Percentiles rank a stretch among this genome's conserved stretches.
Evolutionary conservation across 2,888 invertebrate species (phyloP).

Genomic region (Andrena minutula): DNA sequence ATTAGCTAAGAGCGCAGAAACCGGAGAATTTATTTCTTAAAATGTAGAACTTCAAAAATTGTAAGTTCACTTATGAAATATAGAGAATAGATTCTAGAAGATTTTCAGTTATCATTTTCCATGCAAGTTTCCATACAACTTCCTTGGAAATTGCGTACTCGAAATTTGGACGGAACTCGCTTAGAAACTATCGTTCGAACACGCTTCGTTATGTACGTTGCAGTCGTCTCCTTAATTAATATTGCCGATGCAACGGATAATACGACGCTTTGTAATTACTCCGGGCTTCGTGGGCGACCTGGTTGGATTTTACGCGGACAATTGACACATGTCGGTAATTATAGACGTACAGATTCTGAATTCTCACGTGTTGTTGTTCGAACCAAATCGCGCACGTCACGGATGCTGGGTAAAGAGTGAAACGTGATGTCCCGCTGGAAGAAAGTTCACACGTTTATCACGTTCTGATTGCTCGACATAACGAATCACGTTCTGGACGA

Average conservation of each 20-base stretch:
- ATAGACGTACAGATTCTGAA: constrained; percentile 27
- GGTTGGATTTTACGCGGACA: constrained; percentile 2
- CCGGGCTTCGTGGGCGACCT: constrained; percentile 21
- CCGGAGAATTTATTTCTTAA: background rate
- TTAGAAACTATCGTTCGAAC: background rate
- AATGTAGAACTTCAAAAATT: background rate
- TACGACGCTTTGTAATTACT: constrained; percentile 10
- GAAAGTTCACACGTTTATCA: background rate
- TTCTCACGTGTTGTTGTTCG: constrained; percentile 50
- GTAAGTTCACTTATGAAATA: background rate
- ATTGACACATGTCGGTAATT: constrained; percentile 30
- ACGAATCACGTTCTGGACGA: background rate
- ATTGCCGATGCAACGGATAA: constrained; percentile 15
- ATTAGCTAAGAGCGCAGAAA: background rate
- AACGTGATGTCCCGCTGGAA: constrained; percentile 31
- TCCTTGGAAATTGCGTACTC: background rate
- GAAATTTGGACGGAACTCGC: background rate
- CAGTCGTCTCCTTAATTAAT: background rate
- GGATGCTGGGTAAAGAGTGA: background rate
- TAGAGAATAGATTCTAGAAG: background rate
- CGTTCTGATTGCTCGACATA: background rate
- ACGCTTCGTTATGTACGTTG: background rate
- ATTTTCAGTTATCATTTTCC: background rate
- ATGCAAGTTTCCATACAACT: background rate
- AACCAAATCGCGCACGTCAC: constrained; percentile 8